Evolutionary conservation across 2,888 invertebrate species (phyloP), one percentile per base, ranked within the genome.

Genomic region (Cephus spinipes): DNA sequence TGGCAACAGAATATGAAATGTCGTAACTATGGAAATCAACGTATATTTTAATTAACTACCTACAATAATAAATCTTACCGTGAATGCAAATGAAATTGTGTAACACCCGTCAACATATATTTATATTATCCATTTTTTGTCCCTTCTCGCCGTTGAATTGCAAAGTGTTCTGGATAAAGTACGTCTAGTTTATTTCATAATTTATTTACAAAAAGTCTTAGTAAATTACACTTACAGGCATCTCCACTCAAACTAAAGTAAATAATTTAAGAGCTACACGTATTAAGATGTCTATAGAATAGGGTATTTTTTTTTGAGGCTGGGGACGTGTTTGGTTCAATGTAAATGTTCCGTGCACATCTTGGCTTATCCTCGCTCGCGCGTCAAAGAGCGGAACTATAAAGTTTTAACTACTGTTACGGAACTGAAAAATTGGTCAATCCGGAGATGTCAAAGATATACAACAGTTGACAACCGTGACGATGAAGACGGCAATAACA

Each of bases 181-280:
- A 90, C 89, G 90, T 90, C 90, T 90, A 90, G 90, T 90, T 90
- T 90, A 90, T 90, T 90, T 90, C 90, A 90, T 90, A 90, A 90
- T 90, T 90, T 90, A 90, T 90, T 90, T 90, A 90, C 90, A 90
- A 90, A 90, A 90, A 90, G 90, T 90, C 90, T 90, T 90, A 90
- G 90, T 90, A 90, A 90, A 90, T 90, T 90, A 90, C 90, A 90
- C 90, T 90, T 90, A 90, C 90, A 90, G 90, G 90, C 90, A 90
- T 90, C 90, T 90, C 90, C 90, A 90, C 90, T 90, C 90, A 88
- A 90, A 90, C 89, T 89, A 90, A 90, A 90, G 90, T 90, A 90
- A 90, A 90, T 90, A 90, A 90, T 90, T 90, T 90, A 90, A 90
- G 89, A 90, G 88, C 90, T 90, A 90, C 90, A 90, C 89, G 89